Evolutionary conservation across 2,888 invertebrate genomes (phyloP), one percentile per base, ranked within the genome.

Genomic region (Phortica magna): DNA sequence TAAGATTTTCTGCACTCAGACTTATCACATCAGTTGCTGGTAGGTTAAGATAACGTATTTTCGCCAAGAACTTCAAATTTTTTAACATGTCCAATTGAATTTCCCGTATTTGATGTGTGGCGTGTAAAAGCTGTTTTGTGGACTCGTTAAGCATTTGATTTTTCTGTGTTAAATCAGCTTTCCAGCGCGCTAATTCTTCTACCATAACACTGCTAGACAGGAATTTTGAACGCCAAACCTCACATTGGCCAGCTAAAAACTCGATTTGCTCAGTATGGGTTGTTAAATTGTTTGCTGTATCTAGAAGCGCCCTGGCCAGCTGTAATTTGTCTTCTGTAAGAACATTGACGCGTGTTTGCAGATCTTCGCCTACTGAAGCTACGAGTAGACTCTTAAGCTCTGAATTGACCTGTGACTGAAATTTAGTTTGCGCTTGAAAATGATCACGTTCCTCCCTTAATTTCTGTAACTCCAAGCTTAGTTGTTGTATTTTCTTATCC

Each of bases 141-240:
- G 92, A 90, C 75, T 91, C 90, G 14, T 86, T 89, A 0, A 92
- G 86, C 82, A 90, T 80, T 82, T 89, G 86, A 79, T 92, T 92
- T 74, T 92, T 92, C 82, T 95, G 95, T 17, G 94, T 94, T 39
- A 98, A 93, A 75, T 95, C 94, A 70, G 96, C 96, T 91, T 98
- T 97, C 94, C 97, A 97, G 83, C 95, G 94, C 0, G 97, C 97
- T 81, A 98, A 91, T 92, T 98, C 98, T 92, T 98, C 98, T 1
- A 98, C 96, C 96, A 98, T 96, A 76, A 98, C 94, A 91, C 98
- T 98, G 93, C 97, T 97, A 39, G 98, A 98, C 83, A 98, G 93
- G 92, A 98, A 99, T 94, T 98, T 99, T 90, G 98, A 98, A 80
- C 98, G 94, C 98, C 98, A 99, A 72, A 98, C 97, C 93, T 99